Evolutionary conservation across 1,140 invertebrate genomes (phyloP).

Genomic region (Hylaeus anthracinus): DNA sequence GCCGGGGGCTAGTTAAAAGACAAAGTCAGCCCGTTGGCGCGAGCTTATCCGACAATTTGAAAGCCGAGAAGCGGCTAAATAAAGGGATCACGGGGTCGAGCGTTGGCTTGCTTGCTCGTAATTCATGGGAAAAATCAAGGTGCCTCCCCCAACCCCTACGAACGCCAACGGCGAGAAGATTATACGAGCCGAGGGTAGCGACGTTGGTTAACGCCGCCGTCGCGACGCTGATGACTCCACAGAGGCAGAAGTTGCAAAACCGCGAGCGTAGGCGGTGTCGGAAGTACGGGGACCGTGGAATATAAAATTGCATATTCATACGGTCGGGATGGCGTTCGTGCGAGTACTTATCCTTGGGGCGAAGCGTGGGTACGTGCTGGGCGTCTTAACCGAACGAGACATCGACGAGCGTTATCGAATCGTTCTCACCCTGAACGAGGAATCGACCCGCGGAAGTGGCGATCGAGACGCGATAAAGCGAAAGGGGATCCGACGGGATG

Average conservation of each 20-base stretch:
- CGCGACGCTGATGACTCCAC: background rate
- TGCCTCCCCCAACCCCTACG: background rate
- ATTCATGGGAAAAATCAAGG: slow-evolving; percentile 26
- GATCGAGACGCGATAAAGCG: slow-evolving; percentile 3
- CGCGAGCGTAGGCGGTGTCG: background rate
- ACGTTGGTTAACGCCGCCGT: background rate
- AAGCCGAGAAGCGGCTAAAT: background rate
- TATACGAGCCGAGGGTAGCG: slow-evolving; percentile 19
- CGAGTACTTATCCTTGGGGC: background rate
- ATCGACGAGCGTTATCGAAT: slow-evolving; percentile 28
- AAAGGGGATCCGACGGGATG: background rate
- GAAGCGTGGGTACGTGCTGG: background rate
- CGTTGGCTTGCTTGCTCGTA: background rate
- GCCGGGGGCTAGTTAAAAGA: background rate
- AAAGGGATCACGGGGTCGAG: background rate
- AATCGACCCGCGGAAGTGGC: background rate
- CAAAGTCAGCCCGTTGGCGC: background rate
- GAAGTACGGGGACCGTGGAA: background rate
- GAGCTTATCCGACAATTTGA: slow-evolving; percentile 16
- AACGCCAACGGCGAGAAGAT: slow-evolving; percentile 1
- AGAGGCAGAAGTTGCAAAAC: background rate
- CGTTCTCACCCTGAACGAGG: slow-evolving; percentile 15
- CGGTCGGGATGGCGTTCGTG: background rate
- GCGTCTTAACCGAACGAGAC: slow-evolving; percentile 14
- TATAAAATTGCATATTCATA: slow-evolving; percentile 48